Evolutionary conservation across 92 coral and sea anemone genomes (phyloP).

Genomic region (Porites evermanni): DNA sequence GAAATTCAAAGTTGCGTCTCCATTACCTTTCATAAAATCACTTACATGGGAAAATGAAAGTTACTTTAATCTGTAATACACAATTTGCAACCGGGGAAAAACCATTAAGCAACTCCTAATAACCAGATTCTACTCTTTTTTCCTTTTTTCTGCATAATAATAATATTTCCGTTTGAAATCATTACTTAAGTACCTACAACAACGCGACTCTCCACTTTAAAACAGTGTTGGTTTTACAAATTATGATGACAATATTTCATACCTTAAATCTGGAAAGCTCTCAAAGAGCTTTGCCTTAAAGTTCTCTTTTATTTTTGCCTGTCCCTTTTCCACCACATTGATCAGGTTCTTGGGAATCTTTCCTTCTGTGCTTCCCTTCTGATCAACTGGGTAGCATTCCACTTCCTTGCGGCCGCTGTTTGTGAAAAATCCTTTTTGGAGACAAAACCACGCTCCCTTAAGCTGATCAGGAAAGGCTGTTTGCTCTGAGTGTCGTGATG

Average conservation of each 20-base stretch:
- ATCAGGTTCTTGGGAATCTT: slow-evolving; percentile 14
- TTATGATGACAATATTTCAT: slow-evolving; percentile 4
- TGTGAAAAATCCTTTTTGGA: slow-evolving; percentile 37
- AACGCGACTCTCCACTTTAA: no score
- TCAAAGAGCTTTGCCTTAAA: slow-evolving; percentile 26
- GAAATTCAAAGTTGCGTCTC: no score
- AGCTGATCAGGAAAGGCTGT: slow-evolving; percentile 60
- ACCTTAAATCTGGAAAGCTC: slow-evolving; percentile 28
- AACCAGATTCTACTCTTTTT: no score
- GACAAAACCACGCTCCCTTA: slow-evolving; percentile 69
- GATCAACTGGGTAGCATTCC: slow-evolving; percentile 19
- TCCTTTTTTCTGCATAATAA: no score
- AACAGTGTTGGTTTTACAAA: no score
- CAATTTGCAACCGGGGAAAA: no score
- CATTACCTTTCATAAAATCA: no score
- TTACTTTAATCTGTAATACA: no score
- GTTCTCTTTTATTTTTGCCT: slow-evolving; percentile 14
- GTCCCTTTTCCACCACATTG: slow-evolving; percentile 23
- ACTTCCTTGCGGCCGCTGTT: slow-evolving; percentile 15
- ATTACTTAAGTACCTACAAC: no score
- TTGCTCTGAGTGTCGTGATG: slow-evolving; percentile 36
- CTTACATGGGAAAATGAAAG: no score
- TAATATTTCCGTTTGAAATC: no score
- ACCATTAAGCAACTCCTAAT: no score
- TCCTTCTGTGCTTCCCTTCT: slow-evolving; percentile 18